Conservation (phyloP, 1,140 invertebrate species). For the Papilio aristodemus region DNA sequence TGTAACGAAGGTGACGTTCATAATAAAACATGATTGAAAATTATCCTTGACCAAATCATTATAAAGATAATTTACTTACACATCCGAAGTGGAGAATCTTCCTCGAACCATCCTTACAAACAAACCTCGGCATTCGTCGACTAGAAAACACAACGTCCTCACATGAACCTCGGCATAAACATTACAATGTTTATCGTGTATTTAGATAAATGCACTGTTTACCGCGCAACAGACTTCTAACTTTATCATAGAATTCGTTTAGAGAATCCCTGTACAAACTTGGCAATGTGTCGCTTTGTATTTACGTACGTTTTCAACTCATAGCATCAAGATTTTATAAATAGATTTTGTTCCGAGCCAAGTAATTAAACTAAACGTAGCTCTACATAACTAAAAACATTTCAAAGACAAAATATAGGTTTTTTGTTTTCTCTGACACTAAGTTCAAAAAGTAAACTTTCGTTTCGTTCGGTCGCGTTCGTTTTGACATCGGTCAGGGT, state of each 20-base stretch:
- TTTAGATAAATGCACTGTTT: constrained; percentile 57
- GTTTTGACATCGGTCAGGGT: constrained; percentile 43
- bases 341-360: constrained; percentile 57
- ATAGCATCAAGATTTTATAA: constrained; percentile 57
- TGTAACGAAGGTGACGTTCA: constrained; percentile 6
- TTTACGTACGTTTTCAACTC: constrained; percentile 61
- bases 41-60: not conserved
- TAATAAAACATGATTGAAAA: not conserved
- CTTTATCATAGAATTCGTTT: constrained; percentile 52
- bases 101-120: constrained; percentile 66
- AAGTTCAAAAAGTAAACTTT: constrained; percentile 35
- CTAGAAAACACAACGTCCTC: not conserved
- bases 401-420: constrained; percentile 33
- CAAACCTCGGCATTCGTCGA: constrained; percentile 19
- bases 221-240: constrained; percentile 44
- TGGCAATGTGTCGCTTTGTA: constrained; percentile 56
- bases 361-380: constrained; percentile 39
- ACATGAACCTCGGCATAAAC: not conserved
- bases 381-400: constrained; percentile 36
- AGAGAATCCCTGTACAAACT: constrained; percentile 64
- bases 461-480: constrained; percentile 62
- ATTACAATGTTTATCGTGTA: constrained; percentile 42
- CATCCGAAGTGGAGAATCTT: constrained; percentile 70
- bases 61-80: constrained; percentile 53
- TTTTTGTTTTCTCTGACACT: constrained; percentile 19